Evolutionary conservation across 2,113 vertebrate genomes (phyloP), one percentile per base, ranked within the genome.

Genomic region (Ramphastos sulfuratus): DNA sequence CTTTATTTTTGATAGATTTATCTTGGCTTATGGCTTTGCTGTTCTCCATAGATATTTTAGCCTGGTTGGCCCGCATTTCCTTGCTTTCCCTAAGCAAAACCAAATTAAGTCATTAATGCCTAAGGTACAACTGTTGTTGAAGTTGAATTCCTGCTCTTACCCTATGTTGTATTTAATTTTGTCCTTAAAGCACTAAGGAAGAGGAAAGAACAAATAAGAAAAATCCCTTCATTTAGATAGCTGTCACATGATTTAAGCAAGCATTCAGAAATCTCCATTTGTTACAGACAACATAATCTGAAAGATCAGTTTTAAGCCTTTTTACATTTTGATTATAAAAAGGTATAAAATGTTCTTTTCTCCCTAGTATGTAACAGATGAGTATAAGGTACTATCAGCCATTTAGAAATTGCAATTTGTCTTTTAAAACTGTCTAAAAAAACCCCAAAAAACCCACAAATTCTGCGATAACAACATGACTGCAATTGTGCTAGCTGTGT

Each of bases 21-120:
- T 99, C 99, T 95, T 99, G 99, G 96, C 98, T 99, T 97, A 99
- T 99, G 95, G 99, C 99, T 98, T 99, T 99, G 97, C 99, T 99
- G 96, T 99, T 99, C 95, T 99, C 99, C 99, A 99, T 99, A 69
- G 99, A 99, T 87, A 98, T 98, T 98, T 99, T 99, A 46, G 99
- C 99, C 96, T 99, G 99, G 96, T 99, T 99, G 58, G 98, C 99
- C 42, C 98, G 97, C 99, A 99, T 99, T 94, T 99, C 99, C 95
- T 99, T 99, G 98, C 98, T 99, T 97, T 99, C 99, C 90, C 99
- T 99, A 78, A 80, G 69, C 35, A 91, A 88, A 93, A 82, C 18
- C 63, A 91, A 87, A 92, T 8, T n/a, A 27, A 80, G 52, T 24
- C 11, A 82, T 93, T 76, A 94, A 48, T 55, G 16, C n/a, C 19